phyloP scores from a whole-genome alignment of 2,888 invertebrate species.

The Keiferia lycopersicella region DNA sequence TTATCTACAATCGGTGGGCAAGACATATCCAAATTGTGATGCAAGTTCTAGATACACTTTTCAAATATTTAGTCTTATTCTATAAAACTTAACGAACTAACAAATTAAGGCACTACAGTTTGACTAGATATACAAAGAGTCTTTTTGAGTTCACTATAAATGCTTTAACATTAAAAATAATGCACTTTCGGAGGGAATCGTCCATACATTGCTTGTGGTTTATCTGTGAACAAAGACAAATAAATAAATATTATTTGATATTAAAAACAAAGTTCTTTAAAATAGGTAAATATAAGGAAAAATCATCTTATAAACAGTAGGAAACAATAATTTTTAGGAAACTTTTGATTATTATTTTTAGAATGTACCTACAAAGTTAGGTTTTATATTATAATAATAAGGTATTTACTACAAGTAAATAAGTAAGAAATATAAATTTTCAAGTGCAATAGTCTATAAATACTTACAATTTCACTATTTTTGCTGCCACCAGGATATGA shows the following conservation, averaged over 20 bases:
- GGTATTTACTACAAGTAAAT: too few relatives aligned
- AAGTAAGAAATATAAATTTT: too few relatives aligned
- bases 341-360: too few relatives aligned
- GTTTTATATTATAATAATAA: too few relatives aligned
- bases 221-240: constrained; percentile 68
- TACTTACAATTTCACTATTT: constrained; percentile 74
- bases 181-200: constrained; percentile 72
- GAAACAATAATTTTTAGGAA: neutral
- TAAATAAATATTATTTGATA: constrained; percentile 38
- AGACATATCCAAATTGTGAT: too few relatives aligned
- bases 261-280: neutral
- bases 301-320: neutral
- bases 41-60: too few relatives aligned
- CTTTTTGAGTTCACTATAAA: constrained; percentile 71
- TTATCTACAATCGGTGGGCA: too few relatives aligned
- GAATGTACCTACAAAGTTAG: too few relatives aligned
- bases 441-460: neutral
- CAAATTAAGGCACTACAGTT: constrained; percentile 70
- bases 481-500: constrained; percentile 92
- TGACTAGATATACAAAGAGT: constrained; percentile 78
- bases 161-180: constrained; percentile 57
- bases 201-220: constrained; percentile 50
- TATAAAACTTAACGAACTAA: constrained; percentile 11
- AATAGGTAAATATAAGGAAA: neutral
- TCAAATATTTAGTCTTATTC: neutral